These are phyloP conservation scores for Hoplodrina blanda DNA, from an alignment of 2,888 invertebrate species.

Conservation along the genomic window DNA sequence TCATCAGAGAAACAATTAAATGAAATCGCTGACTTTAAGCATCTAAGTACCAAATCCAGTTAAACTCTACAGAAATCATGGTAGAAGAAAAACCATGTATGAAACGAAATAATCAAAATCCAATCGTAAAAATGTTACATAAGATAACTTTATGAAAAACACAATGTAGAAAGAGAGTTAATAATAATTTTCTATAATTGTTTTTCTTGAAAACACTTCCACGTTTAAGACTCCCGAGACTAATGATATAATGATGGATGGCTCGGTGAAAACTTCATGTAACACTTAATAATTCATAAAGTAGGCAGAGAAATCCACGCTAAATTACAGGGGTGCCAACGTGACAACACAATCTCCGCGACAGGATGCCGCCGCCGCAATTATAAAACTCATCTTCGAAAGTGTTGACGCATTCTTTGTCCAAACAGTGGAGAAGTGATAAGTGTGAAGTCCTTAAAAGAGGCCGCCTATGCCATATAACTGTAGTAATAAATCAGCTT, in stretches of 20 bases:
- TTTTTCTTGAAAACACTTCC: conserved; percentile 67
- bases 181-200: conserved; percentile 68
- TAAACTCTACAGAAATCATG: neutral
- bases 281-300: conserved; percentile 74
- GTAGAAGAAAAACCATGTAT: neutral
- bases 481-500: conserved; percentile 27
- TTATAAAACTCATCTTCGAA: conserved; percentile 68
- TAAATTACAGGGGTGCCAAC: conserved; percentile 70
- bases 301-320: conserved; percentile 65
- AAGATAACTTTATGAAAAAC: conserved; percentile 5
- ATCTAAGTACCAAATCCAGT: too few species aligned
- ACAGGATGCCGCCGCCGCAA: conserved; percentile 54
- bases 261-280: conserved; percentile 65
- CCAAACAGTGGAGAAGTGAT: conserved; percentile 47
- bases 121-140: neutral
- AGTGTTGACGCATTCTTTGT: conserved; percentile 57
- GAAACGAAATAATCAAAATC: neutral
- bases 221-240: conserved; percentile 62
- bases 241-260: conserved; percentile 74
- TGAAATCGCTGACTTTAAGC: neutral
- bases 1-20: neutral
- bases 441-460: conserved; percentile 42
- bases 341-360: conserved; percentile 71
- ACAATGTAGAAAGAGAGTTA: conserved; percentile 42
- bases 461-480: conserved; percentile 28